These are phyloP conservation scores for Danionella cerebrum DNA, from an alignment of 2,113 vertebrate species.

Conservation along the genomic window DNA sequence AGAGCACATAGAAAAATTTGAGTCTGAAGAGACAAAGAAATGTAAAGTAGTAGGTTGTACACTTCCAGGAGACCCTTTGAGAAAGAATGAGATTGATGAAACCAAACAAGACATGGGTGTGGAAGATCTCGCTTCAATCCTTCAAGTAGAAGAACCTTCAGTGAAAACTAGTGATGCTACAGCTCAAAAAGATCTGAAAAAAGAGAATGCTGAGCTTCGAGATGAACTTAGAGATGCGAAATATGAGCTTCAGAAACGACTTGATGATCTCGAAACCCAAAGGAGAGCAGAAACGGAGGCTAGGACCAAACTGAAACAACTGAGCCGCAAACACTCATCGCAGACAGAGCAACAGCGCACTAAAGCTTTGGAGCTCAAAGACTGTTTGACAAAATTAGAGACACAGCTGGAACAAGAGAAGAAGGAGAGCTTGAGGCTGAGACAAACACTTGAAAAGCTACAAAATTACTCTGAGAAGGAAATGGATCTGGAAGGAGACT, in stretches of 20 bases:
- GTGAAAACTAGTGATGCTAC: background rate
- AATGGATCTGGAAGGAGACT: conserved; percentile 13
- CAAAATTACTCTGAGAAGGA: conserved; percentile 46
- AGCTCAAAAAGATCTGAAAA: conserved; percentile 45
- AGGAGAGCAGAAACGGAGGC: conserved; percentile 61
- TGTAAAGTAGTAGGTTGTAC: conserved; percentile 23
- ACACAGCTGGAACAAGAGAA: conserved; percentile 58
- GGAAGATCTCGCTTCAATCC: conserved; percentile 18
- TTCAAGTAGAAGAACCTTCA: background rate
- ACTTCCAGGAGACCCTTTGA: conserved; percentile 3
- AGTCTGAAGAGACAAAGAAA: conserved; percentile 34
- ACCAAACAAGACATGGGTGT: conserved; percentile 31
- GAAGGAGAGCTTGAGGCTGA: conserved; percentile 47
- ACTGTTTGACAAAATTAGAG: conserved; percentile 48
- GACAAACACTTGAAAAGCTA: conserved; percentile 43
- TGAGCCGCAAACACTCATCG: conserved; percentile 56
- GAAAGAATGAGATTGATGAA: conserved; percentile 8
- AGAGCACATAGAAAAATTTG: conserved; percentile 47
- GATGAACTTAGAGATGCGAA: conserved; percentile 53
- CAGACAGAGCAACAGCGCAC: conserved; percentile 42
- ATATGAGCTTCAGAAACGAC: conserved; percentile 55
- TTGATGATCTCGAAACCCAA: conserved; percentile 65
- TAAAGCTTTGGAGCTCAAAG: conserved; percentile 40
- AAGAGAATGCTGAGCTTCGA: conserved; percentile 49
- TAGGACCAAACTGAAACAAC: conserved; percentile 63